Conservation (phyloP, 2,113 vertebrate genomes). For the Psilopsiagon aurifrons region DNA sequence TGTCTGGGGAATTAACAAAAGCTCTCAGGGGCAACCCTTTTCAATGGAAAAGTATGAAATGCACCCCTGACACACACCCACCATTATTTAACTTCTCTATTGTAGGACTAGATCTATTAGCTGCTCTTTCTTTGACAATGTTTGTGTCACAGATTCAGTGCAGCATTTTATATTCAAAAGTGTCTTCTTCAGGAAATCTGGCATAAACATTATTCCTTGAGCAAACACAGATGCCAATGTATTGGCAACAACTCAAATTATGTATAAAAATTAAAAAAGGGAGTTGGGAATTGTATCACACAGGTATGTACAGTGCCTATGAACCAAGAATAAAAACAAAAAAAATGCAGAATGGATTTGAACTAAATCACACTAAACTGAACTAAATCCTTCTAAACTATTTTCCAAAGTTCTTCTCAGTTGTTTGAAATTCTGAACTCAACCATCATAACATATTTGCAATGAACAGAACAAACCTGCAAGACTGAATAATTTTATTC, state of each 20-base stretch:
- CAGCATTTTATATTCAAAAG: neutral
- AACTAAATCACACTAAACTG: neutral
- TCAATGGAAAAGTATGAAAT: neutral
- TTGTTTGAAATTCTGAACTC: neutral
- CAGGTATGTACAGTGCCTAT: neutral
- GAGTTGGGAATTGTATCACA: neutral
- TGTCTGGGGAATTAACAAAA: neutral
- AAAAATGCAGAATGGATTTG: neutral
- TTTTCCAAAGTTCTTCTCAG: neutral
- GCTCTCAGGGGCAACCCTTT: neutral
- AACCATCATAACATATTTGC: neutral
- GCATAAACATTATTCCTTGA: neutral
- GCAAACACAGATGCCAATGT: neutral
- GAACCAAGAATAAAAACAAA: neutral
- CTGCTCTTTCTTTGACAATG: neutral
- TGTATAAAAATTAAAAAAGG: neutral
- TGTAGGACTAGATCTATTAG: neutral
- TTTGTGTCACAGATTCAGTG: neutral
- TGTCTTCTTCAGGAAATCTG: neutral
- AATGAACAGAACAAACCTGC: neutral
- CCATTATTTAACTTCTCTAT: neutral
- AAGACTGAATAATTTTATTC: neutral
- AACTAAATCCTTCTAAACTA: neutral
- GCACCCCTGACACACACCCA: neutral
- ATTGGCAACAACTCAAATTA: neutral